These are phyloP conservation scores for Aphidius gifuensis DNA, from an alignment of 1,140 invertebrate genomes.

Conservation along the genomic window DNA sequence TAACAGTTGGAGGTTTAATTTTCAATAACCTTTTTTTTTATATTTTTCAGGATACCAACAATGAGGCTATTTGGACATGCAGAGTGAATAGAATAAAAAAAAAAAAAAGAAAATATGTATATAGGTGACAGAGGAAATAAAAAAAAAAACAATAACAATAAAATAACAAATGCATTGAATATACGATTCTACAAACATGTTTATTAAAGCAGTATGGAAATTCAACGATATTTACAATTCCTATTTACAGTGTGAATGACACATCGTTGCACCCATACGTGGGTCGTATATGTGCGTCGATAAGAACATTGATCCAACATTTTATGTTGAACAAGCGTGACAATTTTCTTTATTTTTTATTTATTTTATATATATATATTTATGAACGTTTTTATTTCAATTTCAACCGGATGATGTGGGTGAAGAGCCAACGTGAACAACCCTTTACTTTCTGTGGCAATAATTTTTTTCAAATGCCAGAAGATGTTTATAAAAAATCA, in stretches of 20 bases:
- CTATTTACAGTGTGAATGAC: constrained; percentile 46
- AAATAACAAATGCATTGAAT: constrained; percentile 18
- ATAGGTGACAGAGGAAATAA: too few species aligned
- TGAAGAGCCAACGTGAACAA: too few species aligned
- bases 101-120: not conserved
- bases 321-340: constrained; percentile 2
- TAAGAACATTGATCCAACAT: constrained; percentile 22
- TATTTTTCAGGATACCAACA: not conserved
- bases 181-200: constrained; percentile 56
- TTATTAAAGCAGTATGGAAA: constrained; percentile 60
- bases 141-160: constrained; percentile 5
- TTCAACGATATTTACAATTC: constrained; percentile 57
- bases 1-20: too few species aligned
- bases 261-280: constrained; percentile 16
- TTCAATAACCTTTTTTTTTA: too few species aligned
- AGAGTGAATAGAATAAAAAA: not conserved
- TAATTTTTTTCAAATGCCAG: not conserved
- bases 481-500: not conserved
- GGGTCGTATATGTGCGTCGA: constrained; percentile 14
- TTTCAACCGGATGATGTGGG: constrained; percentile 12
- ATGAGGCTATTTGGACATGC: not conserved
- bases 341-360: constrained; percentile 5
- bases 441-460: not conserved
- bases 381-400: constrained; percentile 1
- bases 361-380: constrained; percentile 1